Evolutionary conservation across 2,797 vertebrate species (phyloP), one percentile per base, ranked within the genome.

Genomic region (Staurois parvus): DNA sequence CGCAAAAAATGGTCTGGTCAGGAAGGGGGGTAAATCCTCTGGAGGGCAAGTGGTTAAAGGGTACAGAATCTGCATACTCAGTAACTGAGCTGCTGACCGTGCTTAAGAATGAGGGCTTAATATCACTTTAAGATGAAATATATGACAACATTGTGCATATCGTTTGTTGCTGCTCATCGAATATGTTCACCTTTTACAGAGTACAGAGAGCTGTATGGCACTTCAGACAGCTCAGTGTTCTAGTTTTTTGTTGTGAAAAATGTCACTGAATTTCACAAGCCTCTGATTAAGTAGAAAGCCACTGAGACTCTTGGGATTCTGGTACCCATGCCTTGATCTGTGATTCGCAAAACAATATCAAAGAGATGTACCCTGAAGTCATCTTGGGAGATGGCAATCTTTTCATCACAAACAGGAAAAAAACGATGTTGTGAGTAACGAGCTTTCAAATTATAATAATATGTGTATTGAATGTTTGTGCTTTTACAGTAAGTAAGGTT

Each of bases 311-410:
- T 81, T 42, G 32, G 67, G 59, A 79, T 48, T 26, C 32, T 66
- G 52, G 29, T 40, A 72, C 73, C 67, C 52, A 34, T 21, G 45
- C 84, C 68, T 74, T 85, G 59, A 74, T 84, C 66, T 78, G 52
- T 3, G 29, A 42, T 56, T 64, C 42, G 32, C 70, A 79, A 34
- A 59, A 42, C 19, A 24, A 79, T 79, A 74, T 85, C 84, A 81
- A 76, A 76, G 64, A 81, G 45, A 59, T 30, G 80, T 37, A 19
- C 73, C 79, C 66, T 81, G 72, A 80, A 85, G 84, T 56, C 37
- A 69, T 70, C 84, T 68, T 76, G 30, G 45, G 34, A 81, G 42
- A 76, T 70, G 66, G 21, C 80, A 75, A 76, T 81, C 77, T 52
- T 40, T 79, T 85, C 30, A 75, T 66, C 30, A n/a, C 72, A 45